Evolutionary conservation across 2,888 invertebrate species (phyloP).

Genomic region (Metellina segmentata): DNA sequence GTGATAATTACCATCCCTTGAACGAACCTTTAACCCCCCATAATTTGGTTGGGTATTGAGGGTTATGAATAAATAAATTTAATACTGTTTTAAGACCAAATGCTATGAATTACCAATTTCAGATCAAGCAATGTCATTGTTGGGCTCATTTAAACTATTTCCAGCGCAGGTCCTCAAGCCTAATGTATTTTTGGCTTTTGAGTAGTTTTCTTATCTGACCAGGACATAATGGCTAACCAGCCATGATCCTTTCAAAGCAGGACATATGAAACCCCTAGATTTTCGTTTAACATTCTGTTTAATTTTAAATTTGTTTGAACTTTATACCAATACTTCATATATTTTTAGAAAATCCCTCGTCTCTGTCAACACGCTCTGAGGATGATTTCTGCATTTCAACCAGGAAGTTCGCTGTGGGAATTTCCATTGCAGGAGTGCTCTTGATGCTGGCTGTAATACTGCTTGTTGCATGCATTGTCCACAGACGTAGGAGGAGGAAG

Average conservation of each 20-base stretch:
- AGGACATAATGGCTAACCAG: too few relatives aligned
- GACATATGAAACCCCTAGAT: background rate
- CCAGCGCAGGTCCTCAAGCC: too few relatives aligned
- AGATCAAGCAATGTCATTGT: too few relatives aligned
- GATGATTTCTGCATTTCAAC: slow-evolving; percentile 93
- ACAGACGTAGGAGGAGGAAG: slow-evolving; percentile 86
- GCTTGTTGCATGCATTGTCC: slow-evolving; percentile 91
- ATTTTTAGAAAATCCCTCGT: slow-evolving; percentile 41
- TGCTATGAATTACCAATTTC: too few relatives aligned
- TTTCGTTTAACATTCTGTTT: background rate
- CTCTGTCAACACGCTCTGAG: slow-evolving; percentile 55
- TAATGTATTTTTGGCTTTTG: too few relatives aligned
- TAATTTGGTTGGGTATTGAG: too few relatives aligned
- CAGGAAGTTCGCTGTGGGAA: slow-evolving; percentile 93
- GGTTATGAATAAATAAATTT: too few relatives aligned
- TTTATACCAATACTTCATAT: background rate
- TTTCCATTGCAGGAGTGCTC: slow-evolving; percentile 93
- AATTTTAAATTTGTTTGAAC: background rate
- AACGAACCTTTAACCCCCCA: too few relatives aligned
- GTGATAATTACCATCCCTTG: too few relatives aligned
- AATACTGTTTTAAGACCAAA: too few relatives aligned
- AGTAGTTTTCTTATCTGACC: too few relatives aligned
- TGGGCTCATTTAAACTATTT: too few relatives aligned
- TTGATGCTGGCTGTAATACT: slow-evolving; percentile 93
- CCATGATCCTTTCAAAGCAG: background rate